Percentiles rank a stretch among this genome's conserved stretches.
These are phyloP conservation scores for Callipepla californica DNA, from an alignment of 2,113 vertebrate genomes.

Conservation along the genomic window DNA sequence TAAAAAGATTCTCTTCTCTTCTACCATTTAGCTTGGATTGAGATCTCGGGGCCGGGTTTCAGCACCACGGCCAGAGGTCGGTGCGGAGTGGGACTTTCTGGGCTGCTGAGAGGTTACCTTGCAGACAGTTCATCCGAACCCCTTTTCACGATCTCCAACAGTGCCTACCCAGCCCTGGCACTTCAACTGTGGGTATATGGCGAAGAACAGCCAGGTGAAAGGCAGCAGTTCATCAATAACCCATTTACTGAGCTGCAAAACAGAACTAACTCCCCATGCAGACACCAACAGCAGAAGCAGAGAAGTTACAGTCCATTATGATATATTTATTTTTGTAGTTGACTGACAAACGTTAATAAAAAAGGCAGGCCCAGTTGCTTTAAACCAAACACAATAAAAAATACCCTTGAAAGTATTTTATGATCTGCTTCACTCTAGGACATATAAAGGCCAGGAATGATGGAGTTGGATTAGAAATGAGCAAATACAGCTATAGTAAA, in stretches of 20 bases:
- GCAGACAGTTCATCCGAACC: not conserved
- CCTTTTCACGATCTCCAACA: not conserved
- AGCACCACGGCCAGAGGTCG: constrained; percentile 66
- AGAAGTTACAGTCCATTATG: not conserved
- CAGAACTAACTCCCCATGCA: not conserved
- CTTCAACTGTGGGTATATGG: rapidly evolving
- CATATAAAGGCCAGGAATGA: not conserved
- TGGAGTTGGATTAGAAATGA: not conserved
- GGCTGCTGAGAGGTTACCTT: too few relatives aligned
- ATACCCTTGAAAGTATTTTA: constrained; percentile 22
- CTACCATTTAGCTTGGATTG: constrained; percentile 20
- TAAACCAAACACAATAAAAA: constrained; percentile 8
- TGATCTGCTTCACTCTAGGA: not conserved
- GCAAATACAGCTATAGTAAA: not conserved
- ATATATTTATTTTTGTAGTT: not conserved
- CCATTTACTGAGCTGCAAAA: not conserved
- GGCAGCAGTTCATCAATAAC: not conserved
- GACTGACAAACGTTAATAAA: not conserved
- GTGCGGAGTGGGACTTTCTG: too few relatives aligned
- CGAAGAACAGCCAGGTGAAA: not conserved
- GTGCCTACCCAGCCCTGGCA: not conserved
- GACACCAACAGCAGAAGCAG: not conserved
- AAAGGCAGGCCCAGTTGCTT: not conserved
- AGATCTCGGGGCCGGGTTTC: not conserved
- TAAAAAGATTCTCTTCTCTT: constrained; percentile 44